Evolutionary conservation across 2,888 invertebrate genomes (phyloP), one percentile per base, ranked within the genome.

Genomic region (Lasioglossum zephyrum): DNA sequence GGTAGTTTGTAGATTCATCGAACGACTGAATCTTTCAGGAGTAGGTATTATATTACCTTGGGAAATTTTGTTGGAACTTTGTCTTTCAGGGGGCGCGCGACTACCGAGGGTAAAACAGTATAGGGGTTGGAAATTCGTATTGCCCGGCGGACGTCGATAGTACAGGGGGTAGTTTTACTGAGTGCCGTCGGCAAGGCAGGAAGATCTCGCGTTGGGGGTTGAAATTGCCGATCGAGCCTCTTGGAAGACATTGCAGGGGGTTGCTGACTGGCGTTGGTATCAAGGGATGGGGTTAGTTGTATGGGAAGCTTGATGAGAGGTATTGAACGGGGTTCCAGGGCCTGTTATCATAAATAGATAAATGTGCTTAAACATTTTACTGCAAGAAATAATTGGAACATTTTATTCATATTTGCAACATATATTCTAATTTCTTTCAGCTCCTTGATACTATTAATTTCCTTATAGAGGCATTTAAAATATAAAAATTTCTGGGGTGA

Each of bases 141-240:
- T 18, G 75, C 66, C 66, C 4, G 41, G 79, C 83, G 80, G 60
- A 83, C 63, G 88, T 87, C 87, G 92, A 89, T 89, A 82, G 57
- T 80, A 73, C 69, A 86, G 79, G 31, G 72, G 36, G 77, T 81
- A 44, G 80, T 79, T 80, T 77, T 78, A 72, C 66, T 76, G 74
- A 44, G 16, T 47, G 53, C 66, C 22, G 92, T 91, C 92, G 92
- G 92, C 83, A 92, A 90, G 77, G 91, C 81, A 92, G 92, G 63
- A 77, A 86, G 26, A 47, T 36, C 36, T 39, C 39, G 9, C 31
- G 36, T 31, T 36, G 49, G 78, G 82, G 85, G 86, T 83, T 73
- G 80, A 73, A 75, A 77, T 86, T 92, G 89, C 89, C 91, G 90
- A 88, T 92, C 31, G 90, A 90, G 90, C 16, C 13, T 36, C 36